phyloP scores from a whole-genome alignment of 2,113 vertebrate genomes.

The Quiscalus mexicanus region DNA sequence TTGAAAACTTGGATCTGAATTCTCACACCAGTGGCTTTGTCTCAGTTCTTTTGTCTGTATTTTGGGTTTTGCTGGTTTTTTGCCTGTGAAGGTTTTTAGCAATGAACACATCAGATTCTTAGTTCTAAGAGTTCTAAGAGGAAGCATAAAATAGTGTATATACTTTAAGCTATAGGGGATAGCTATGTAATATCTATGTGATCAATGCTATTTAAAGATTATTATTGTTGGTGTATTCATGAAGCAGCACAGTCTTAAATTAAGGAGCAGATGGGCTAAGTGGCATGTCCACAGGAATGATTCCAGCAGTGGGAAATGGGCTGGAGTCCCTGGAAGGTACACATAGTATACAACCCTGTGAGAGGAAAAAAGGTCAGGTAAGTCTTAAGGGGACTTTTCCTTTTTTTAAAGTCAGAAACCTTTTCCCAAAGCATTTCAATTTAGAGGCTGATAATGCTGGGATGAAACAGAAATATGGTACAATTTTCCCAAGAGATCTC shows the following conservation, averaged over 20 bases:
- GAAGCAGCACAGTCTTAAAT: neutral
- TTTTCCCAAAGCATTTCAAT: neutral
- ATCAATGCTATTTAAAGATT: neutral
- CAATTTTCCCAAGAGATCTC: neutral
- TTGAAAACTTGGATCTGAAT: neutral
- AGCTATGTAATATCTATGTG: neutral
- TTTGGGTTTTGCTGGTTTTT: neutral
- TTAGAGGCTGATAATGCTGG: neutral
- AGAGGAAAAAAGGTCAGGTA: neutral
- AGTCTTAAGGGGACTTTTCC: neutral
- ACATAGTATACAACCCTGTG: neutral
- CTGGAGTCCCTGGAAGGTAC: neutral
- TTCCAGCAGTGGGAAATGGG: neutral
- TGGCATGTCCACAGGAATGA: accelerated
- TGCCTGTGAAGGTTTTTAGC: neutral
- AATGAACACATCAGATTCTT: neutral
- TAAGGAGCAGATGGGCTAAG: neutral
- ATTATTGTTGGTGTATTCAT: neutral
- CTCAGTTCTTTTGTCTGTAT: neutral
- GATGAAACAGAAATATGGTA: neutral
- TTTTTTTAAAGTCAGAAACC: neutral
- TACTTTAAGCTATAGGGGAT: neutral
- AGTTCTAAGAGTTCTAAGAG: neutral
- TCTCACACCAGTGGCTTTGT: neutral
- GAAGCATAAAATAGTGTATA: neutral